Evolutionary conservation across 2,113 vertebrate species (phyloP).

Genomic region (Rynchops niger): DNA sequence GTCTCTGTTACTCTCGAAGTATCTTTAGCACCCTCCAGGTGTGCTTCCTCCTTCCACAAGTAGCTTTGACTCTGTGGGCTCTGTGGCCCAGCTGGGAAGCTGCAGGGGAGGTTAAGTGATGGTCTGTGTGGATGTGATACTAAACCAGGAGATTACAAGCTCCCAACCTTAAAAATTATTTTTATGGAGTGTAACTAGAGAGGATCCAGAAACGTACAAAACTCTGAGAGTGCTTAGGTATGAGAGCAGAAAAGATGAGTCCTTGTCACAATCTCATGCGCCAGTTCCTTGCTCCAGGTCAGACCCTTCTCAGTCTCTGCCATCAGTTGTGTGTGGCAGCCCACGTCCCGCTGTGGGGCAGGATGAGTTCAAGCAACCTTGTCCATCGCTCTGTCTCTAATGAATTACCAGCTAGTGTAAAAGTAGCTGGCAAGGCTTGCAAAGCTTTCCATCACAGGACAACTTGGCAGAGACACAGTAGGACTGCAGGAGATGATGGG

Average conservation of each 20-base stretch:
- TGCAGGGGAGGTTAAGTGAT: not conserved
- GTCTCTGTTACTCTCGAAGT: not conserved
- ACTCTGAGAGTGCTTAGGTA: not conserved
- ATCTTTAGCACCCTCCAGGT: not conserved
- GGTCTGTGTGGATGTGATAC: not conserved
- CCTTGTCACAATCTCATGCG: not conserved
- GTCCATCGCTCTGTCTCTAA: not conserved
- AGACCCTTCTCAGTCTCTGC: not conserved
- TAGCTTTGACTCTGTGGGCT: not conserved
- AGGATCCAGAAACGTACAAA: not conserved
- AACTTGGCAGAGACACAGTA: not conserved
- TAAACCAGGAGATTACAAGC: not conserved
- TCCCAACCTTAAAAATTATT: not conserved
- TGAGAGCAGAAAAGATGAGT: not conserved
- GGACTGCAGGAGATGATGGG: not conserved
- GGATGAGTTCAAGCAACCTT: not conserved
- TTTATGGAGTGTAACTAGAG: not conserved
- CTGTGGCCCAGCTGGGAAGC: not conserved
- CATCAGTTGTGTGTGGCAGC: not conserved
- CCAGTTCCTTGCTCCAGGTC: not conserved
- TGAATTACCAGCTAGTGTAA: constrained; percentile 15
- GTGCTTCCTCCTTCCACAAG: not conserved
- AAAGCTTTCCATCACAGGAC: constrained; percentile 3
- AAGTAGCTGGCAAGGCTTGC: constrained; percentile 24
- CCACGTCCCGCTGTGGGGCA: not conserved